Percentiles rank a stretch among this genome's conserved stretches.
These are phyloP conservation scores for Dendroctonus valens DNA, from an alignment of 1,140 invertebrate species.

Conservation along the genomic window DNA sequence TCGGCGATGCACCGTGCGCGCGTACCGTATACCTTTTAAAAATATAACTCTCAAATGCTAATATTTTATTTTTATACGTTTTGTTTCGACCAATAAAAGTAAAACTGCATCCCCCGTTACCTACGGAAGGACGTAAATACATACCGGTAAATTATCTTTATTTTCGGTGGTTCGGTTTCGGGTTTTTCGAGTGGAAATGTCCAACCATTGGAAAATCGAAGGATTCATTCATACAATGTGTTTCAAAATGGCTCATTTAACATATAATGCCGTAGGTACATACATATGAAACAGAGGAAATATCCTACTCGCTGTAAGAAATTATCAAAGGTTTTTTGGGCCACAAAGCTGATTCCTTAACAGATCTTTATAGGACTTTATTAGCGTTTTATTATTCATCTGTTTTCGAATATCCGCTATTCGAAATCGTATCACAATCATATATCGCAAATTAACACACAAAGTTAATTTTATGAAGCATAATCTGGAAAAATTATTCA, in stretches of 20 bases:
- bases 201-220: not conserved
- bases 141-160: slow-evolving; percentile 12
- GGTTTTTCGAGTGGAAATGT: slow-evolving; percentile 4
- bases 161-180: slow-evolving; percentile 1
- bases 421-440: too few relatives aligned
- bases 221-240: not conserved
- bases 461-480: too few relatives aligned
- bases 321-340: too few relatives aligned
- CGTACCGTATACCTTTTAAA: slow-evolving; percentile 31
- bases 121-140: slow-evolving; percentile 22
- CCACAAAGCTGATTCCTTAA: too few relatives aligned
- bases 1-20: slow-evolving; percentile 32
- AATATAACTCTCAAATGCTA: slow-evolving; percentile 35
- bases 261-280: too few relatives aligned
- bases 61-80: slow-evolving; percentile 35
- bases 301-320: too few relatives aligned
- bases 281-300: too few relatives aligned
- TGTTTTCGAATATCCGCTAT: too few relatives aligned
- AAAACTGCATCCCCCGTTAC: slow-evolving; percentile 9
- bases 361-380: not conserved
- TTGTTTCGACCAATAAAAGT: slow-evolving; percentile 30
- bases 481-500: too few relatives aligned
- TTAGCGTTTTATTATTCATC: too few relatives aligned
- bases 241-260: not conserved
- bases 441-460: too few relatives aligned